Conservation (phyloP, 2,888 invertebrate species). For the Hemistola chrysoprasaria region DNA sequence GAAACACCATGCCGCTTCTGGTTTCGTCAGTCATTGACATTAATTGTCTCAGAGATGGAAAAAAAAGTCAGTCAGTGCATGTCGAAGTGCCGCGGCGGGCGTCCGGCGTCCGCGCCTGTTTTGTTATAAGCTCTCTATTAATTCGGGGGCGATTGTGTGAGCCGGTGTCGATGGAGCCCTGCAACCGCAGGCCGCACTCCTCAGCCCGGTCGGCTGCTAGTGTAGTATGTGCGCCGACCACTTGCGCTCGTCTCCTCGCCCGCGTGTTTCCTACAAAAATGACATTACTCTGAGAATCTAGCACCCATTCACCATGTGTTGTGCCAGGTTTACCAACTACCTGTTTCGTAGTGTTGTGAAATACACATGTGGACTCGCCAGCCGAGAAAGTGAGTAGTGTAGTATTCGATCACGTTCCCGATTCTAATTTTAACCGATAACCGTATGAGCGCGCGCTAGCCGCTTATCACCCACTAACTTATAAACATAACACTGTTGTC, state of each 20-base stretch:
- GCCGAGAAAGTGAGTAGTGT: slow-evolving; percentile 70
- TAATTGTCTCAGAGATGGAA: slow-evolving; percentile 63
- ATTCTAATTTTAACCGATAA: slow-evolving; percentile 48
- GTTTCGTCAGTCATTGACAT: slow-evolving; percentile 73
- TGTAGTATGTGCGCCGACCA: slow-evolving; percentile 66
- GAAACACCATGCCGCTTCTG: slow-evolving; percentile 53
- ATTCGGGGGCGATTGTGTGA: slow-evolving; percentile 52
- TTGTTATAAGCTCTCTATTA: slow-evolving; percentile 47
- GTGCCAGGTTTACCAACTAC: slow-evolving; percentile 71
- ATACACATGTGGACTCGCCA: slow-evolving; percentile 75
- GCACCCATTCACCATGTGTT: slow-evolving; percentile 63
- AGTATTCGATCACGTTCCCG: slow-evolving; percentile 30
- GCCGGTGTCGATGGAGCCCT: slow-evolving; percentile 40
- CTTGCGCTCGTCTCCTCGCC: slow-evolving; percentile 45
- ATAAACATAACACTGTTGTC: slow-evolving; percentile 27
- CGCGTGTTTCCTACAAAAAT: slow-evolving; percentile 53
- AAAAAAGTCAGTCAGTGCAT: slow-evolving; percentile 70
- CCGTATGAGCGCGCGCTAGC: slow-evolving; percentile 32
- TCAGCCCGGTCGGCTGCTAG: slow-evolving; percentile 55
- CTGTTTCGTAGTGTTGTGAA: slow-evolving; percentile 74
- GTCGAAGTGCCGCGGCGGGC: slow-evolving; percentile 43
- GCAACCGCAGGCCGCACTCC: slow-evolving; percentile 36
- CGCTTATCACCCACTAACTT: slow-evolving; percentile 37
- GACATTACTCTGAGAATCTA: slow-evolving; percentile 57
- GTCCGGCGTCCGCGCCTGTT: slow-evolving; percentile 42